These are phyloP conservation scores for Petaurus breviceps DNA, from an alignment of 2,113 vertebrate genomes.

Conservation along the genomic window DNA sequence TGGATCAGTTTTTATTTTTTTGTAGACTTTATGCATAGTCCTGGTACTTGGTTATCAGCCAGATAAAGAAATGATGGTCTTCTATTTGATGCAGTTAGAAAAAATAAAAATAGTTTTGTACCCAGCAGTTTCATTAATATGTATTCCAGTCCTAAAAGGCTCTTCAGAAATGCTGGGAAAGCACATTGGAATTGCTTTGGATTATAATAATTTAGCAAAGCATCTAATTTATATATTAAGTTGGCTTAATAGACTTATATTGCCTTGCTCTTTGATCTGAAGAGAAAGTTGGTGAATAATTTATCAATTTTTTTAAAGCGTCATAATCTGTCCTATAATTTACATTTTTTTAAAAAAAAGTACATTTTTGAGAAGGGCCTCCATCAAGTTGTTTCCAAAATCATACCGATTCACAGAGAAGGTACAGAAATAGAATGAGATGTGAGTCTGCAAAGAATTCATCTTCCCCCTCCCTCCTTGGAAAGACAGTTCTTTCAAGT, in stretches of 20 bases:
- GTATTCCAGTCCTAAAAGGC: constrained; percentile 51
- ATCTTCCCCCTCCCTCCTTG: constrained; percentile 66
- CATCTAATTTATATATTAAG: constrained; percentile 79
- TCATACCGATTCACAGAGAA: constrained; percentile 61
- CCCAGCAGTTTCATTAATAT: constrained; percentile 59
- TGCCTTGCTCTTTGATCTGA: constrained; percentile 71
- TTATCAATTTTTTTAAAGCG: constrained; percentile 49
- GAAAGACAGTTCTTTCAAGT: constrained; percentile 69
- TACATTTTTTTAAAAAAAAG: constrained; percentile 40
- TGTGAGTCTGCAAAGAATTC: constrained; percentile 69
- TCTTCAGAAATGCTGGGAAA: constrained; percentile 43
- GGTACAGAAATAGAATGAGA: constrained; percentile 62
- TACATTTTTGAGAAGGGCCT: constrained; percentile 51
- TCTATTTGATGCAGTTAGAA: neutral
- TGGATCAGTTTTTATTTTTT: neutral
- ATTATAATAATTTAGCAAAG: constrained; percentile 76
- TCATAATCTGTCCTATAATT: constrained; percentile 56
- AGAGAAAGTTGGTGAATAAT: constrained; percentile 71
- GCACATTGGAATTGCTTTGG: constrained; percentile 55
- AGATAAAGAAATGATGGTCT: neutral
- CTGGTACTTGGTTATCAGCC: neutral
- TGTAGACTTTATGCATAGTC: neutral
- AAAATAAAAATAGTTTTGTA: constrained; percentile 52
- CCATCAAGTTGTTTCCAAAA: constrained; percentile 54
- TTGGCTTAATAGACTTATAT: constrained; percentile 64